Base-by-base conservation (phyloP, 2,888 invertebrate species). In the Phalera bucephala region DNA sequence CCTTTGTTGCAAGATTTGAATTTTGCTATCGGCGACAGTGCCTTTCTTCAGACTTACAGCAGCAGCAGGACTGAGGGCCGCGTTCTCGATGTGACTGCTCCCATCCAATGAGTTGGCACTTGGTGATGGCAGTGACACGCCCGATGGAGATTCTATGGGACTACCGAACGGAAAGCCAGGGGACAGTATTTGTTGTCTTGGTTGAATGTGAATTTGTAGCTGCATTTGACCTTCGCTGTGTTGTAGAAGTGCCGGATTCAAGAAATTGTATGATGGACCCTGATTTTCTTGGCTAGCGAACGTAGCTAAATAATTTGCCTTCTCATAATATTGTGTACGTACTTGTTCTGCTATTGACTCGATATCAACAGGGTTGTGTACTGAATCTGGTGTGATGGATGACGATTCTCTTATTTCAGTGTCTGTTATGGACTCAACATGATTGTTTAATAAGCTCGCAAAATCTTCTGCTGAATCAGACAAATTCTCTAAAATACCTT, bases 381-480 rank as follows among this genome's bases (percentile, higher is more conserved):
- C 86, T 3, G 93, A 93, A 56, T 94, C 93, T 2, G 94, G 93
- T 0, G 94, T 93, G 51, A 95, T 91, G 1, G 94, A 93, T 0
- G 95, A 94, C 11, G 92, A 92, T 48, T 94, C 94, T 55, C 94
- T 92, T 38, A 95, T 83, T 49, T 94, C 94, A 5, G 87, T 78
- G 58, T 92, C 93, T 9, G 92, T 91, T 20, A 93, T 90, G 26
- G 94, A 91, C 67, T 94, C 95, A 30, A 93, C 93, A 31, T 93
- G 92, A 42, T 95, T 91, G 64, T 95, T 95, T 40, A 96, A 84
- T 72, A 96, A 94, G 36, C 91, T 92, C 40, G 93, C 93, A 32
- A 96, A 90, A 64, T 96, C 96, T 10, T 95, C 94, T 0, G 95
- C 93, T 0, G 95, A 95, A 70, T 96, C 96, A 20, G 94, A 93